Base-by-base conservation (phyloP, 2,113 vertebrate species). In the Pangasianodon hypophthalmus region DNA sequence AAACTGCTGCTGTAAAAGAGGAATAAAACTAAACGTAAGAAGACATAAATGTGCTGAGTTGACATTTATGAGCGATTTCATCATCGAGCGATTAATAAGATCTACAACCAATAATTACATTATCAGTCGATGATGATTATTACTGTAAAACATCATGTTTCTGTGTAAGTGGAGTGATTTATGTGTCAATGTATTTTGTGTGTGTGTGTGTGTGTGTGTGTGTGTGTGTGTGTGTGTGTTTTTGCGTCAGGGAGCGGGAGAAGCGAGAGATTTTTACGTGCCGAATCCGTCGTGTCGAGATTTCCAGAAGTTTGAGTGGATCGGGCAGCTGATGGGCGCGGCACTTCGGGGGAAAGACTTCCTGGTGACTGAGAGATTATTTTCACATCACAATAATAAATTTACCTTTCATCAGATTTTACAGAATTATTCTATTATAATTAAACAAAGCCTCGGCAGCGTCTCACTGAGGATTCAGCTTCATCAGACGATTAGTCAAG, bases 271-370 rank as follows among this genome's bases (percentile, higher is more conserved):
- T 91, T 98, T 97, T 95, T 99, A 99, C 0, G 97, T 99, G 84
- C 98, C 98, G 58, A 99, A 98, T 90, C 98, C 98, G 0, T 99
- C 98, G 89, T 99, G 98, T 93, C 97, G 95, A 93, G 98, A 99
- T 92, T 98, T 99, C 89, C 93, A 97, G 60, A 99, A 98, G 89
- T 98, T 97, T 0, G 97, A 99, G 91, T 99, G 98, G 98, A 99
- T 99, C 0, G 98, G 98, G 79, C 98, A 99, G 94, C 96, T 99
- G 88, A 99, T 99, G 98, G 98, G 98, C 41, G 98, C 98, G 41
- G 98, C 98, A 80, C 96, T 99, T 83, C 95, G 98, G 91, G 98
- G 98, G 88, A 99, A 99, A 92, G 98, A 99, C 92, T 99, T 99
- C 93, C 95, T 99, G 96, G 98, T 99, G 92, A 96, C 97, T 94